Conservation (phyloP, 2,888 invertebrate genomes). For the Agriopis aurantiaria region DNA sequence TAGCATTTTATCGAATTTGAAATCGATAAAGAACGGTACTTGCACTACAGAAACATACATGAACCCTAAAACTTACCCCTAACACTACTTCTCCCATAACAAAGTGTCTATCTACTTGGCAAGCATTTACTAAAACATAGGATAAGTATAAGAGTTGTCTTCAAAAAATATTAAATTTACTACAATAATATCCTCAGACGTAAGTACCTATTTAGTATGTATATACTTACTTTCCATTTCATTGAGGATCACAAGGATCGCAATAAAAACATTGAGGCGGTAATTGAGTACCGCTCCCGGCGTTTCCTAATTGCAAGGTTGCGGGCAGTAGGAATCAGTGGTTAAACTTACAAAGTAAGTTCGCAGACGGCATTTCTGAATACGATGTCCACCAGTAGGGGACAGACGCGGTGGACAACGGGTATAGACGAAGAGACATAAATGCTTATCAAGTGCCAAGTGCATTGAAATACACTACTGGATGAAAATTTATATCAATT, state of each 20-base stretch:
- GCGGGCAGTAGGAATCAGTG: slow-evolving; percentile 14
- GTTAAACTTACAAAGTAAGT: neutral
- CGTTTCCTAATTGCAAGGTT: slow-evolving; percentile 77
- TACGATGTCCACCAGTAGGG: too few species aligned
- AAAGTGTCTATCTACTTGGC: too few species aligned
- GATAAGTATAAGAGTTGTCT: neutral
- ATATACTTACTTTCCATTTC: slow-evolving; percentile 45
- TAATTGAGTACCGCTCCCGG: slow-evolving; percentile 78
- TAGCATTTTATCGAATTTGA: too few species aligned
- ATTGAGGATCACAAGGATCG: slow-evolving; percentile 65
- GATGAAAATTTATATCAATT: too few species aligned
- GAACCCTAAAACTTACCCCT: too few species aligned
- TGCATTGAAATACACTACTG: too few species aligned
- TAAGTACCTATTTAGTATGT: neutral
- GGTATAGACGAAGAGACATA: too few species aligned
- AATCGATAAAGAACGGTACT: too few species aligned
- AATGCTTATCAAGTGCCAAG: too few species aligned
- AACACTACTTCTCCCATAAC: too few species aligned
- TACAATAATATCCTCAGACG: slow-evolving; percentile 37
- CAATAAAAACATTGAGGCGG: slow-evolving; percentile 76
- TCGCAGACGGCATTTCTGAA: neutral
- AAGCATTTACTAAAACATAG: neutral
- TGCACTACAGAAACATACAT: too few species aligned
- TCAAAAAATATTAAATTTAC: slow-evolving; percentile 25
- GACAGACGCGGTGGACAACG: too few species aligned